A percentile compares a stretch with the other conserved stretches of the same genome.
Conservation (phyloP, 2,888 invertebrate genomes). For the Hedya salicella region DNA sequence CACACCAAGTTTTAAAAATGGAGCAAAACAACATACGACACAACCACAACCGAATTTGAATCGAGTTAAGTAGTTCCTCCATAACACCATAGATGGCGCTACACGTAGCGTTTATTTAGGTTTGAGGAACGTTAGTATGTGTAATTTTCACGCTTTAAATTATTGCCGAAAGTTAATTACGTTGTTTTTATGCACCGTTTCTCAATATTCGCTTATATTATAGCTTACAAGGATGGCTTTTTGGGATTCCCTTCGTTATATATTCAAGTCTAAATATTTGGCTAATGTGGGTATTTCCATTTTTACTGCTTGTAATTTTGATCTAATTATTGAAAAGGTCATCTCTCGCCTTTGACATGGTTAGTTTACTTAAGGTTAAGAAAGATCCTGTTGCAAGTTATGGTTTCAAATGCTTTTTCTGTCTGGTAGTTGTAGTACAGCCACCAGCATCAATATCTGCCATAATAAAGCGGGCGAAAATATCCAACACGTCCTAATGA, state of each 20-base stretch:
- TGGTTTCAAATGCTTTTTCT: background rate
- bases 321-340: background rate
- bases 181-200: background rate
- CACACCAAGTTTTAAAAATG: background rate
- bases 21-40: background rate
- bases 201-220: constrained; percentile 7
- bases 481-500: too few species aligned
- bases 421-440: too few species aligned
- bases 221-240: background rate
- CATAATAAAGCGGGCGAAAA: too few species aligned
- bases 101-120: constrained; percentile 7
- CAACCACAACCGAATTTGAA: background rate
- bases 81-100: constrained; percentile 25
- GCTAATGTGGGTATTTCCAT: background rate
- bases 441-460: too few species aligned
- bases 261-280: background rate
- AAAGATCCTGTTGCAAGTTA: background rate
- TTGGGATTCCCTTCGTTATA: background rate
- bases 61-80: background rate
- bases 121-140: background rate
- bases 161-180: background rate
- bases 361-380: background rate
- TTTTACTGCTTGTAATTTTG: background rate
- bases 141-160: background rate
- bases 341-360: background rate